A percentile compares a stretch with the other conserved stretches of the same genome.
phyloP scores from a whole-genome alignment of 2,888 invertebrate species.

The Sialis lutaria region DNA sequence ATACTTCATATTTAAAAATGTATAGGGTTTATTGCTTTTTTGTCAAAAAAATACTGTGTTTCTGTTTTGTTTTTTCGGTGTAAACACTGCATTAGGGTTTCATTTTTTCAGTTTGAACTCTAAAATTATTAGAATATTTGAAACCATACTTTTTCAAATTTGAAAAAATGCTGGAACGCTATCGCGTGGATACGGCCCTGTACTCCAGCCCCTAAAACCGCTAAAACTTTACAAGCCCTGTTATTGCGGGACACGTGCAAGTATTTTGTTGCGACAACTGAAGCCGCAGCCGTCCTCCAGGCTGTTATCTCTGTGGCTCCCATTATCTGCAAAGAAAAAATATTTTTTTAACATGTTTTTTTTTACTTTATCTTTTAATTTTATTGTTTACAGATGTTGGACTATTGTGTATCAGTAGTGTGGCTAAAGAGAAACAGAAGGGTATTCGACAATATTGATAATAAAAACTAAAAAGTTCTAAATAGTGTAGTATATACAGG shows the following conservation, averaged over 20 bases:
- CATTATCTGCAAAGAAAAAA: conserved; percentile 20
- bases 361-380: not conserved
- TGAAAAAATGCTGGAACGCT: conserved; percentile 28
- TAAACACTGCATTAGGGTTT: no score
- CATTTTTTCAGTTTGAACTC: no score
- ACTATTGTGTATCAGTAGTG: not conserved
- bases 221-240: conserved; percentile 17
- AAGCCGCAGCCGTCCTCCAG: conserved; percentile 39
- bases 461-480: no score
- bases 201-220: conserved; percentile 34
- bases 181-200: conserved; percentile 33
- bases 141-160: conserved; percentile 26
- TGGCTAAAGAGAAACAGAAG: no score
- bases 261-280: conserved; percentile 33
- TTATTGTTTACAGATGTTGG: not conserved
- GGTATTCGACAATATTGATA: no score
- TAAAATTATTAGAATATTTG: conserved; percentile 3
- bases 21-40: no score
- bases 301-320: conserved; percentile 34
- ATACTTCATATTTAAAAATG: no score
- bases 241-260: conserved; percentile 19
- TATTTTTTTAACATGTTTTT: not conserved
- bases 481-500: no score
- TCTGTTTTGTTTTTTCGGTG: no score
- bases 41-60: no score